A percentile compares a stretch with the other conserved stretches of the same genome.
Evolutionary conservation across 2,888 invertebrate species (phyloP).

Genomic region (Bombylius major): DNA sequence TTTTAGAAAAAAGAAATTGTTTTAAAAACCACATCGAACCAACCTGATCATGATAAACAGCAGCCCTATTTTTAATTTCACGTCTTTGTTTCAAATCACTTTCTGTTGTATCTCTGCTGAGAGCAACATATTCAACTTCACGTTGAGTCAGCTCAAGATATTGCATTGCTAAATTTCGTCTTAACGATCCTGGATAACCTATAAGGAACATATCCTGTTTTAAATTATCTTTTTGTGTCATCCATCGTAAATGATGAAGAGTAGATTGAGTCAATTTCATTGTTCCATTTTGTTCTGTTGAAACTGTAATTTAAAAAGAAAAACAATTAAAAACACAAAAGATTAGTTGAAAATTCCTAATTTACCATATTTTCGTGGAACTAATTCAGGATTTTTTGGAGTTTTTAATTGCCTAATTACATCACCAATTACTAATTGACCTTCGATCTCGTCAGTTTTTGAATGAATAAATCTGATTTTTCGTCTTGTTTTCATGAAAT

Average conservation of each 20-base stretch:
- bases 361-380: slow-evolving; percentile 48
- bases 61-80: slow-evolving; percentile 78
- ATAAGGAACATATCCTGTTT: slow-evolving; percentile 93
- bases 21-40: background rate
- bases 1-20: background rate
- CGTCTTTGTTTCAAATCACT: slow-evolving; percentile 91
- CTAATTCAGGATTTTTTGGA: slow-evolving; percentile 62
- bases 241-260: slow-evolving; percentile 80
- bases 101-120: slow-evolving; percentile 93
- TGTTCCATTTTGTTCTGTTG: slow-evolving; percentile 37
- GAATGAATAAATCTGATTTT: background rate
- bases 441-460: slow-evolving; percentile 17
- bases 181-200: slow-evolving; percentile 72
- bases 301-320: background rate
- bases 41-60: slow-evolving; percentile 87
- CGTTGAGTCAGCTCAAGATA: slow-evolving; percentile 78
- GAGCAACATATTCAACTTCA: slow-evolving; percentile 85
- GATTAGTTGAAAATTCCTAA: background rate
- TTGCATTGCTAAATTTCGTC: slow-evolving; percentile 73
- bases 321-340: background rate
- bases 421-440: slow-evolving; percentile 59
- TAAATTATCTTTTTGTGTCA: slow-evolving; percentile 86
- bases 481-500: background rate
- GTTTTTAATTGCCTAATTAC: slow-evolving; percentile 50
- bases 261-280: slow-evolving; percentile 55